phyloP scores from a whole-genome alignment of 1,140 invertebrate genomes.

The Leguminivora glycinivorella region DNA sequence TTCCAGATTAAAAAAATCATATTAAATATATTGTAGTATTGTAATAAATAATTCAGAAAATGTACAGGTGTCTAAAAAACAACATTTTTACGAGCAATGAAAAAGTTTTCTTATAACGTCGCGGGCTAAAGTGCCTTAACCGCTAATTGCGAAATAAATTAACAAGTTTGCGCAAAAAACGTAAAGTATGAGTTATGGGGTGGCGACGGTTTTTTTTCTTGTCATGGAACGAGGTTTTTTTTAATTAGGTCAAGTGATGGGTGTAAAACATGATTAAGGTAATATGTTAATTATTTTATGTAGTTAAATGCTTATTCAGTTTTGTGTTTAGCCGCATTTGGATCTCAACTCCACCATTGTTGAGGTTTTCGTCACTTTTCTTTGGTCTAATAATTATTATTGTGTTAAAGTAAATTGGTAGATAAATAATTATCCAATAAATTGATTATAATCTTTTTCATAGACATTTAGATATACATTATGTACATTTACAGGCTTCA shows the following conservation, averaged over 20 bases:
- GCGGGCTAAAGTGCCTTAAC: conserved; percentile 50
- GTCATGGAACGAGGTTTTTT: background rate
- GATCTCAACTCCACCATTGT: no score
- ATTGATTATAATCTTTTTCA: no score
- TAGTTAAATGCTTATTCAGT: no score
- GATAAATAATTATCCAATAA: no score
- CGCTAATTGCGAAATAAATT: conserved; percentile 74
- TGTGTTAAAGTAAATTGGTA: no score
- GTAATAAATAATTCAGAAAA: conserved; percentile 44
- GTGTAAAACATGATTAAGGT: background rate
- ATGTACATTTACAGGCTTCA: no score
- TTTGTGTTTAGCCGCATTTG: no score
- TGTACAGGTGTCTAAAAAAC: conserved; percentile 59
- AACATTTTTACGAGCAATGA: conserved; percentile 60
- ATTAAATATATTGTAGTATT: background rate
- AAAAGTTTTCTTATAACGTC: conserved; percentile 72
- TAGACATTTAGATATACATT: no score
- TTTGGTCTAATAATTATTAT: no score
- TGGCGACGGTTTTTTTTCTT: conserved; percentile 8
- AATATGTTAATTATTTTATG: no score
- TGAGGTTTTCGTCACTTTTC: no score
- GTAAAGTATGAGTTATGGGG: conserved; percentile 51
- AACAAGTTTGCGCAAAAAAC: conserved; percentile 65
- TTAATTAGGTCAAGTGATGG: background rate
- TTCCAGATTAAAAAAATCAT: background rate